phyloP scores from a whole-genome alignment of 2,113 vertebrate species.

The Coryphaenoides rupestris region DNA sequence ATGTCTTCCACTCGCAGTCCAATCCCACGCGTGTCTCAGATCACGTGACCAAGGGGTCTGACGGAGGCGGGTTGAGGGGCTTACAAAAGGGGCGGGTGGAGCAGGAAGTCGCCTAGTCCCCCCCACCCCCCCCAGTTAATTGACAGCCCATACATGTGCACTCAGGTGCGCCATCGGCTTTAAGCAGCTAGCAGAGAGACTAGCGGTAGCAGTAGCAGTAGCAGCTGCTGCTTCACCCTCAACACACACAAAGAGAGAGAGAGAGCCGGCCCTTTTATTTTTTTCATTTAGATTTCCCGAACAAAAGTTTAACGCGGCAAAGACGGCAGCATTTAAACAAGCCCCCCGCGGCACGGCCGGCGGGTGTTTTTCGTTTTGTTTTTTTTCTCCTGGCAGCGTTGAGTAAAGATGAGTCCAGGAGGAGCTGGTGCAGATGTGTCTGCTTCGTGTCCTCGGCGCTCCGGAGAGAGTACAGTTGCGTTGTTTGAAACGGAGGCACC shows the following conservation, averaged over 20 bases:
- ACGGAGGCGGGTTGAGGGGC: neutral
- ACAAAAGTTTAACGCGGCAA: conserved; percentile 6
- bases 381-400: neutral
- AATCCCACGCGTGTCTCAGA: neutral
- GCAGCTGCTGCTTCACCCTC: conserved; percentile 1
- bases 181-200: conserved; percentile 12
- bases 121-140: conserved; percentile 35
- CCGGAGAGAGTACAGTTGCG: neutral
- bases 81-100: conserved; percentile 23
- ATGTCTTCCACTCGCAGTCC: conserved; percentile 19
- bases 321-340: conserved; percentile 1
- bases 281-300: conserved; percentile 30
- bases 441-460: too few species aligned
- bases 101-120: conserved; percentile 24
- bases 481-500: neutral
- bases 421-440: neutral
- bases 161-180: conserved; percentile 35
- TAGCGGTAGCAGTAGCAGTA: too few species aligned
- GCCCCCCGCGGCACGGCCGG: neutral
- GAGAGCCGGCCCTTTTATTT: neutral
- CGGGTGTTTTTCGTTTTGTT: neutral
- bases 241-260: conserved; percentile 1
- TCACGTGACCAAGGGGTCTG: conserved; percentile 18
- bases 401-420: neutral
- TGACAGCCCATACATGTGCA: conserved; percentile 31